Evolutionary conservation across 2,797 vertebrate species (phyloP).

Genomic region (Pseudochirops corinnae): DNA sequence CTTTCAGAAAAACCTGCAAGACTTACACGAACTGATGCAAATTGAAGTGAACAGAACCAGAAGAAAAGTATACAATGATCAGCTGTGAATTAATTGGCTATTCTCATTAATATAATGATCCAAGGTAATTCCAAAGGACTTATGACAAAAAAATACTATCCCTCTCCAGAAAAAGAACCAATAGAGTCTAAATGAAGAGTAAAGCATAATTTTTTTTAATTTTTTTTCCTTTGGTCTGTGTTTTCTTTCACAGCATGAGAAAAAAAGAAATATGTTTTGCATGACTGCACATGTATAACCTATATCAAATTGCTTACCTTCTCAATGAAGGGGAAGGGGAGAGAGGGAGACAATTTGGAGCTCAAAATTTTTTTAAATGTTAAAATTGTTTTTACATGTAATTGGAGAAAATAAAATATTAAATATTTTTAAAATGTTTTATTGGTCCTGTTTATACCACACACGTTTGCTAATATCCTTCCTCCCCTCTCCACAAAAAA

Average conservation of each 20-base stretch:
- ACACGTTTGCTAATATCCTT: not conserved
- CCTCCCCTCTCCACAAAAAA: not conserved
- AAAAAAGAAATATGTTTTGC: not conserved
- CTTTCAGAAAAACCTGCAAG: not conserved
- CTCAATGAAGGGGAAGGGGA: not conserved
- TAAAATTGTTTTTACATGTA: not conserved
- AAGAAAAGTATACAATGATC: not conserved
- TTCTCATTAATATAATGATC: not conserved
- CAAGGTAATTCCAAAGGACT: not conserved
- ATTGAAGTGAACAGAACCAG: not conserved
- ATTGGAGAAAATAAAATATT: not conserved
- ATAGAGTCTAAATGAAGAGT: not conserved
- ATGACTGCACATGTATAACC: not conserved
- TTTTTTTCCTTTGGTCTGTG: not conserved
- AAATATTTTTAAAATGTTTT: not conserved
- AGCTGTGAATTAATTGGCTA: not conserved
- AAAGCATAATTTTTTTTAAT: not conserved
- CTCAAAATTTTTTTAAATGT: not conserved
- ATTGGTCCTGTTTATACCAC: not conserved
- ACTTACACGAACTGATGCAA: not conserved
- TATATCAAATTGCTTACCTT: not conserved
- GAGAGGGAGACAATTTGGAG: not conserved
- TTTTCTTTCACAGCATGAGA: not conserved
- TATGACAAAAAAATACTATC: not conserved
- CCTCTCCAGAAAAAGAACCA: not conserved